Base-by-base conservation (phyloP, 2,888 invertebrate genomes). In the Didymodactylos carnosus region DNA sequence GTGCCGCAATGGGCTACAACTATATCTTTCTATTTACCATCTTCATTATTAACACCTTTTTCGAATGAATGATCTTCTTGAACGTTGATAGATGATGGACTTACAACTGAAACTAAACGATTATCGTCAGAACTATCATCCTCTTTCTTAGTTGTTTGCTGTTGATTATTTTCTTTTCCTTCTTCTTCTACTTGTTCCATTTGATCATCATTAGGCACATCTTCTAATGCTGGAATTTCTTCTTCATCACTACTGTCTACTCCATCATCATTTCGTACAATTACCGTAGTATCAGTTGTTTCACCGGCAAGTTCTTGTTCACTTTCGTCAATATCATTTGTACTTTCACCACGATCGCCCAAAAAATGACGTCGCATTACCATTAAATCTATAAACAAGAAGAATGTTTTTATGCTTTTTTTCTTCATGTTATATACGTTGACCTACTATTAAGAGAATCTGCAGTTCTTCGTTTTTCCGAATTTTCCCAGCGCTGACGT, bases 401-500 rank as follows among this genome's bases (percentile, higher is more conserved):
- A 19, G 19, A 3, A 62, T 29, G 35, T 19, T n/a, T 62, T 2
- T n/a, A n/a, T 35, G 1, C 39, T 2, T 19, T 29, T 40, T 16
- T 70, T 16, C 13, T 25, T 70, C n/a, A 39, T 13, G 14, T 23
- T 27, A 40, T 39, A n/a, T 13, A 10, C 35, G 25, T 23, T 19
- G 16, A 39, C 6, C n/a, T 46, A 74, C 74, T 46, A 69, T 62
- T 39, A 23, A 62, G 71, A 70, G 72, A 69, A 23, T 75, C 62
- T 62, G 62, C 39, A 29, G 69, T 75, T 39, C 70, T 39, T 72
- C 72, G 72, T 23, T 49, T 39, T 29, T 75, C 75, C 5, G 72
- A 46, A 27, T 72, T 72, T 25, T 72, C 72, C 72, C 72, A 72
- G 40, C 43, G 43, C 41, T 72, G 72, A 29, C 75, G 72, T 39